phyloP scores from a whole-genome alignment of 2,113 vertebrate genomes.

The Centrocercus urophasianus region DNA sequence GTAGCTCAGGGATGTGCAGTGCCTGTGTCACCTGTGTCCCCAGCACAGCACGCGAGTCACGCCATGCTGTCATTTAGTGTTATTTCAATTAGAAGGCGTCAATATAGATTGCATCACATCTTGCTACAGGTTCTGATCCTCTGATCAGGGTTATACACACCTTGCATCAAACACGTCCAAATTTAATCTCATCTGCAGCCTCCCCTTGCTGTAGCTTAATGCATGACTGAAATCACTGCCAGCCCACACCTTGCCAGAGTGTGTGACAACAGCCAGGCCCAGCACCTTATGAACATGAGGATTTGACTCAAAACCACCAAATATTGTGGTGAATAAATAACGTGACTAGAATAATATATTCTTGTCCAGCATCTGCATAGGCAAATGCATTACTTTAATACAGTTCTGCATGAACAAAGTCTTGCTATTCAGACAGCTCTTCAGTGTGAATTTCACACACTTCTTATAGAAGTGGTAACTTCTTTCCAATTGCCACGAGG shows the following conservation, averaged over 20 bases:
- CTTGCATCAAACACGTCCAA: not conserved
- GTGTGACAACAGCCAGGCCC: not conserved
- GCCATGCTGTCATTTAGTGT: not conserved
- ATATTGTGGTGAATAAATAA: not conserved
- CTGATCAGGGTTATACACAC: not conserved
- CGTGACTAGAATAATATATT: too few relatives aligned
- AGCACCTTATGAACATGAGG: not conserved
- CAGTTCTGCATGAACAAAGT: not conserved
- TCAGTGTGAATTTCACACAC: not conserved
- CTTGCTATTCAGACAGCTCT: not conserved
- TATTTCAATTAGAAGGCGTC: not conserved
- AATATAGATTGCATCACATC: not conserved
- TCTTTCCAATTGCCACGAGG: not conserved
- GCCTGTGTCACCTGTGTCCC: not conserved
- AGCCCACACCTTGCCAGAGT: not conserved
- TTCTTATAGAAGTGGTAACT: not conserved
- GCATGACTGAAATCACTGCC: not conserved
- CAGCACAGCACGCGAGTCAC: not conserved
- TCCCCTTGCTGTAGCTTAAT: not conserved
- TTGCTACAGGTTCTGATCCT: not conserved
- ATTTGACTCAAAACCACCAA: not conserved
- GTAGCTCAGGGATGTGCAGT: not conserved
- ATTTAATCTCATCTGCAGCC: slow-evolving; percentile 20
- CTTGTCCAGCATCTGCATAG: not conserved
- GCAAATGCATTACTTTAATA: fast-evolving